A percentile compares a stretch with the other conserved stretches of the same genome.
Evolutionary conservation across 2,888 invertebrate genomes (phyloP).

Genomic region (Drosophila macrospina): DNA sequence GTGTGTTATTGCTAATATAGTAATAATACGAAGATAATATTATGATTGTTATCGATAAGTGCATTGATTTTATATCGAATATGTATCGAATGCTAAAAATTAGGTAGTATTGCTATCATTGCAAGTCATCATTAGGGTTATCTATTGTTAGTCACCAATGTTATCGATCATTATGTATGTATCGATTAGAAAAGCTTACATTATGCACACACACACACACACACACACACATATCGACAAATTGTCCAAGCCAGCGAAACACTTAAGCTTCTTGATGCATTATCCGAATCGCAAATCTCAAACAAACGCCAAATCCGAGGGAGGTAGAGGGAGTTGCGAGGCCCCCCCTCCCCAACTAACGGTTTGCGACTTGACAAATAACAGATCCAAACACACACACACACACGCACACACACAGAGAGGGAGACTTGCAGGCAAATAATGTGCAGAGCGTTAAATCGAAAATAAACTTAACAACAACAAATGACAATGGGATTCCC

Average conservation of each 20-base stretch:
- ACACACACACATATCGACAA: conserved; percentile 30
- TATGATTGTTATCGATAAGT: neutral
- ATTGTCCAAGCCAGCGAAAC: conserved; percentile 26
- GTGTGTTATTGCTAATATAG: no score
- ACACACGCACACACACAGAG: conserved; percentile 10
- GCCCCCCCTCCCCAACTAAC: neutral
- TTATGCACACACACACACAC: conserved; percentile 2
- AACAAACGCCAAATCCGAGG: conserved; percentile 6
- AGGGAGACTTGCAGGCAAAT: conserved; percentile 38
- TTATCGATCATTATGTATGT: conserved; percentile 15
- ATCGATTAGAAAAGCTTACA: neutral
- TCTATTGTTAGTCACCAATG: neutral
- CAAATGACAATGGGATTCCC: conserved; percentile 36
- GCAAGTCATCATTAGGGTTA: neutral
- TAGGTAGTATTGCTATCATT: no score
- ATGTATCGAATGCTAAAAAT: no score
- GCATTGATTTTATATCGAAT: neutral
- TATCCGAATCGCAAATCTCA: conserved; percentile 33
- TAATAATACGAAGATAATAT: no score
- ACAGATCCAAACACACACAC: conserved; percentile 14
- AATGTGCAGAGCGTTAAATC: conserved; percentile 70
- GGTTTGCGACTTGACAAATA: conserved; percentile 12
- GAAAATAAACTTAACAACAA: conserved; percentile 62
- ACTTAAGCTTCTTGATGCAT: conserved; percentile 40
- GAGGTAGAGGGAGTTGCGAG: no score